Evolutionary conservation across 1,140 invertebrate genomes (phyloP), one percentile per base, ranked within the genome.

Genomic region (Tetramorium alpestre): DNA sequence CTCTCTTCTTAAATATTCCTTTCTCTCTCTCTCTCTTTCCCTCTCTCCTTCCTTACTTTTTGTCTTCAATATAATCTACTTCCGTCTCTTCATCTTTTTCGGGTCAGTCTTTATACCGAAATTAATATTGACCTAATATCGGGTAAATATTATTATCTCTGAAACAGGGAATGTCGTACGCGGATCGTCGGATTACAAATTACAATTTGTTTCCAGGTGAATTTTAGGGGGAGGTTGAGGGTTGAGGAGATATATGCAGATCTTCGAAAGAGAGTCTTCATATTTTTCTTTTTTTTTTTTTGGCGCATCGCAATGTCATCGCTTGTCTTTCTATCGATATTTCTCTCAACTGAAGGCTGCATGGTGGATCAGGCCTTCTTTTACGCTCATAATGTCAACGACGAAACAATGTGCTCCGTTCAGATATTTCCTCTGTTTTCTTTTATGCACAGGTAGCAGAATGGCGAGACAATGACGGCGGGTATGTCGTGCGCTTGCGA

Each of bases 321-420:
- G 25, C 51, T 33, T 44, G 54, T 82, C n/a, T 58, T 58, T 78
- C 28, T 82, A 58, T 88, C 44, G 75, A 58, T 69, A 51, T 73
- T 70, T 89, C 84, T 89, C 49, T 89, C 51, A 75, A 91, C 93
- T 93, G 92, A 93, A 93, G 91, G 92, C 93, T 94, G 93, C 93
- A 93, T 94, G 93, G 93, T 92, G 62, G 88, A 93, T 93, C 93
- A 94, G 93, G 89, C 90, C 89, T 91, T 93, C 92, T 89, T 82
- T 84, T 86, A 86, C 89, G 90, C 88, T 91, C 90, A 91, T 82
- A 81, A 87, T 75, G 81, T 51, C 75, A 86, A 82, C 33, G 67
- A 18, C 64, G 38, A 62, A 75, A 77, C 82, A 82, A 88, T 82
- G 81, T 70, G 64, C 72, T 90, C 77, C 22, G 54, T 77, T 90